Percentiles rank a stretch among this genome's conserved stretches.
phyloP scores from a whole-genome alignment of 1,140 invertebrate genomes.

The Drosophila tani region DNA sequence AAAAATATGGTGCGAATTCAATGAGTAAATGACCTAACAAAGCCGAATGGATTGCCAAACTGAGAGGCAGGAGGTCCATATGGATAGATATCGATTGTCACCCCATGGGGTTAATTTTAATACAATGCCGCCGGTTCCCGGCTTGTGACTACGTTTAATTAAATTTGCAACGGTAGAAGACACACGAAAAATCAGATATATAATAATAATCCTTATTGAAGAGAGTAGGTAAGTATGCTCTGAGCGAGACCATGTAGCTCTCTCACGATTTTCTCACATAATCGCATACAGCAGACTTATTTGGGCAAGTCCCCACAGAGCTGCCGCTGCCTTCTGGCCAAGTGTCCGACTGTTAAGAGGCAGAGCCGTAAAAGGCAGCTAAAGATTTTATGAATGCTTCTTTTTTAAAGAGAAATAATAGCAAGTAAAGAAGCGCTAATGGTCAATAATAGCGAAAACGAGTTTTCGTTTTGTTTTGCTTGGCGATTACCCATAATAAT shows the following conservation, averaged over 20 bases:
- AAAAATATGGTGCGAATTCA: slow-evolving; percentile 44
- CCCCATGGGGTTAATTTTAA: slow-evolving; percentile 3
- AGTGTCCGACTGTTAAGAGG: slow-evolving; percentile 53
- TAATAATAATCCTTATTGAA: background rate
- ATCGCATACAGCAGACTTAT: slow-evolving; percentile 38
- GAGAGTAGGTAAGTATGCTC: background rate
- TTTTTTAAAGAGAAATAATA: slow-evolving; percentile 56
- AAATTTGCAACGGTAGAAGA: background rate
- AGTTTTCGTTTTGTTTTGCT: slow-evolving; percentile 48
- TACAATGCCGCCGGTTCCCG: slow-evolving; percentile 1
- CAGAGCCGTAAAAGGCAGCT: slow-evolving; percentile 65
- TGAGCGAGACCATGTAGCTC: slow-evolving; percentile 20
- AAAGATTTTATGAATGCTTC: slow-evolving; percentile 55
- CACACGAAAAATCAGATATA: background rate
- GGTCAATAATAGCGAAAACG: slow-evolving; percentile 81
- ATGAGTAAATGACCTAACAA: slow-evolving; percentile 50
- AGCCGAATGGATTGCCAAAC: too few species aligned
- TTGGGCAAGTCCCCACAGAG: slow-evolving; percentile 59
- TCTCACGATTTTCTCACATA: slow-evolving; percentile 35
- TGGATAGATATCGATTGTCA: slow-evolving; percentile 13
- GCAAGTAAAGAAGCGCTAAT: slow-evolving; percentile 74
- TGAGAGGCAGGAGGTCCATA: slow-evolving; percentile 13
- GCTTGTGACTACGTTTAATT: slow-evolving; percentile 7
- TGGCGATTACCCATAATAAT: slow-evolving; percentile 47
- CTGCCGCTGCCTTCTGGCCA: slow-evolving; percentile 35